These are phyloP conservation scores for Tetropium fuscum DNA, from an alignment of 2,888 invertebrate species.

Conservation along the genomic window DNA sequence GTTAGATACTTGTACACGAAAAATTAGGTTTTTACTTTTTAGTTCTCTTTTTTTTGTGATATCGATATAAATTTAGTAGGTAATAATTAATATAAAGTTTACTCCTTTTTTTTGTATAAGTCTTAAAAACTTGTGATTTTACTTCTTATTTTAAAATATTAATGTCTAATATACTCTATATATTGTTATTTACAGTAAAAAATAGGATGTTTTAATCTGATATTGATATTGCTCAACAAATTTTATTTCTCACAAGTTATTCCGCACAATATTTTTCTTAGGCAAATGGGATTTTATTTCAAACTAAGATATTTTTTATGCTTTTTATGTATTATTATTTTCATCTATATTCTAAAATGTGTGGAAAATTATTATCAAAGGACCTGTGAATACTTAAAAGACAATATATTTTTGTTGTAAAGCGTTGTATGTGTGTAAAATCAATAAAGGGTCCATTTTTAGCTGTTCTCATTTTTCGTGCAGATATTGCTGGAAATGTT, in stretches of 20 bases:
- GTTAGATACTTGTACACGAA: slow-evolving; percentile 18
- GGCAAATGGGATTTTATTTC: slow-evolving; percentile 5
- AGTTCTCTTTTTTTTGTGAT: slow-evolving; percentile 15
- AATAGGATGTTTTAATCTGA: slow-evolving; percentile 17
- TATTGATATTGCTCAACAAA: slow-evolving; percentile 38
- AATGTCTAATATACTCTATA: slow-evolving; percentile 16
- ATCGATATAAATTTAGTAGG: slow-evolving; percentile 11
- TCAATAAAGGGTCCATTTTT: slow-evolving; percentile 52
- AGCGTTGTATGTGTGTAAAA: slow-evolving; percentile 35
- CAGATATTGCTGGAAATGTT: slow-evolving; percentile 37
- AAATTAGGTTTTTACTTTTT: slow-evolving; percentile 6
- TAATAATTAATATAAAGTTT: background rate
- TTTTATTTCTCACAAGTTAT: slow-evolving; percentile 36
- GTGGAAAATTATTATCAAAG: slow-evolving; percentile 19
- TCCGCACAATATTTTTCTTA: slow-evolving; percentile 39
- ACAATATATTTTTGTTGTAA: slow-evolving; percentile 53
- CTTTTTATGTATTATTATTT: background rate
- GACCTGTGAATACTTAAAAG: slow-evolving; percentile 45
- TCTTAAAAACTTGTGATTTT: slow-evolving; percentile 13
- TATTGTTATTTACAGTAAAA: slow-evolving; percentile 20
- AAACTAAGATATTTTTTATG: slow-evolving; percentile 1
- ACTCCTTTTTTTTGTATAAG: slow-evolving; percentile 4
- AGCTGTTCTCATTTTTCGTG: slow-evolving; percentile 35
- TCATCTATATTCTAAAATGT: slow-evolving; percentile 7
- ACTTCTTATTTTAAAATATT: slow-evolving; percentile 26